A percentile compares a stretch with the other conserved stretches of the same genome.
These are phyloP conservation scores for Sinosuthora webbiana DNA, from an alignment of 2,113 vertebrate species.

Conservation along the genomic window DNA sequence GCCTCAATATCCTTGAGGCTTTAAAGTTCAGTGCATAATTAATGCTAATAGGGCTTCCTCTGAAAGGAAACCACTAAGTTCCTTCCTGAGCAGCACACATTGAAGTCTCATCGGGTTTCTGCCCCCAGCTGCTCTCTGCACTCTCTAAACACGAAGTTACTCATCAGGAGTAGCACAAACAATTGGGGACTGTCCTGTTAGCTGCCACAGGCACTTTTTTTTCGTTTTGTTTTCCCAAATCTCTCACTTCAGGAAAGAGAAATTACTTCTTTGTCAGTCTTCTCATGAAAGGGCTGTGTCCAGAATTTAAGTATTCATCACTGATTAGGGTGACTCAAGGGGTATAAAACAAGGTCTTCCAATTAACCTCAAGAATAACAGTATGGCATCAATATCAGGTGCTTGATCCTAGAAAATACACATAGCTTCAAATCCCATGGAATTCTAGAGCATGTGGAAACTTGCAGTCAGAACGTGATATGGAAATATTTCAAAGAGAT, in stretches of 20 bases:
- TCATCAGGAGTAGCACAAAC: neutral
- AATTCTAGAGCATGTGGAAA: neutral
- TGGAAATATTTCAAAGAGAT: neutral
- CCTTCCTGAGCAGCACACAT: conserved; percentile 38
- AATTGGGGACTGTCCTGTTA: neutral
- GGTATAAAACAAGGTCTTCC: neutral
- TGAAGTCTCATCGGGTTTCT: neutral
- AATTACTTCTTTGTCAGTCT: neutral
- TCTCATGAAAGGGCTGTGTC: neutral
- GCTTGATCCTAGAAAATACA: neutral
- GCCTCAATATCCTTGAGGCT: conserved; percentile 35
- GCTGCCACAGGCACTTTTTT: neutral
- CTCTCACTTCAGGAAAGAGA: neutral
- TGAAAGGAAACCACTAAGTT: conserved; percentile 45
- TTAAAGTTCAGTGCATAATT: conserved; percentile 47
- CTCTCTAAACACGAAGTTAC: neutral
- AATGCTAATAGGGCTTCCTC: conserved; percentile 51
- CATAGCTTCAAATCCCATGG: neutral
- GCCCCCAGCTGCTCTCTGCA: neutral
- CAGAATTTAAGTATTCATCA: neutral
- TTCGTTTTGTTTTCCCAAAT: neutral
- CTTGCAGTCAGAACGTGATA: accelerated
- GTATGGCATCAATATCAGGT: neutral
- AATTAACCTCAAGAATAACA: neutral
- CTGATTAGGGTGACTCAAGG: neutral